phyloP scores from a whole-genome alignment of 1,140 invertebrate genomes.

The Monomorium pharaonis region DNA sequence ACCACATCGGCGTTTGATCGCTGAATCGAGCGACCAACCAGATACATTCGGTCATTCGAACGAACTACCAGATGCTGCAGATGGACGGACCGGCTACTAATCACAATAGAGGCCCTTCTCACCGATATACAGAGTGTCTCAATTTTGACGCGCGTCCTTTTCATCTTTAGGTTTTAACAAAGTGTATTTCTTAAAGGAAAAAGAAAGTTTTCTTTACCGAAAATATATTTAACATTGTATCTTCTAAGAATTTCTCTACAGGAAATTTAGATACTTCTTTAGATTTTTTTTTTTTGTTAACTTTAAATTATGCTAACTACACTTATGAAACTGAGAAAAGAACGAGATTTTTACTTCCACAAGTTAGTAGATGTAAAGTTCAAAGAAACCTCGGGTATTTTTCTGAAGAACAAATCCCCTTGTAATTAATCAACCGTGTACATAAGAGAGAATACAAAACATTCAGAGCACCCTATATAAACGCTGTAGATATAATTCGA shows the following conservation, averaged over 20 bases:
- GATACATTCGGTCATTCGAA: conserved; percentile 57
- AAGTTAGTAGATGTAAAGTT: not conserved
- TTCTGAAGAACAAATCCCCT: not conserved
- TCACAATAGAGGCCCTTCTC: conserved; percentile 66
- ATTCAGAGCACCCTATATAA: conserved; percentile 7
- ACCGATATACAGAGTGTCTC: not conserved
- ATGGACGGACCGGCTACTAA: conserved; percentile 70
- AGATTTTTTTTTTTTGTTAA: not conserved
- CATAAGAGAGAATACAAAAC: too few relatives aligned
- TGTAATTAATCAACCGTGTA: not conserved
- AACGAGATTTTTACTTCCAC: not conserved
- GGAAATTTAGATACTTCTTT: not conserved
- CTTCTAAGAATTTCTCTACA: not conserved
- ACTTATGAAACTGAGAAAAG: not conserved
- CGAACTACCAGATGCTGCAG: conserved; percentile 61
- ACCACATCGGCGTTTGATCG: conserved; percentile 29
- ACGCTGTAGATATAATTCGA: conserved; percentile 64
- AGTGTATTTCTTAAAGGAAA: not conserved
- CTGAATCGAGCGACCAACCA: conserved; percentile 19
- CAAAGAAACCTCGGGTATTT: not conserved
- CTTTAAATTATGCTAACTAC: not conserved
- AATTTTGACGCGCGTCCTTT: not conserved
- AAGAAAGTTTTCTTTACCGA: not conserved
- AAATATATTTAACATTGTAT: not conserved
- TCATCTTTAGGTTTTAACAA: not conserved